Evolutionary conservation across 2,113 vertebrate species (phyloP).

Genomic region (Dolichotis patagonum): DNA sequence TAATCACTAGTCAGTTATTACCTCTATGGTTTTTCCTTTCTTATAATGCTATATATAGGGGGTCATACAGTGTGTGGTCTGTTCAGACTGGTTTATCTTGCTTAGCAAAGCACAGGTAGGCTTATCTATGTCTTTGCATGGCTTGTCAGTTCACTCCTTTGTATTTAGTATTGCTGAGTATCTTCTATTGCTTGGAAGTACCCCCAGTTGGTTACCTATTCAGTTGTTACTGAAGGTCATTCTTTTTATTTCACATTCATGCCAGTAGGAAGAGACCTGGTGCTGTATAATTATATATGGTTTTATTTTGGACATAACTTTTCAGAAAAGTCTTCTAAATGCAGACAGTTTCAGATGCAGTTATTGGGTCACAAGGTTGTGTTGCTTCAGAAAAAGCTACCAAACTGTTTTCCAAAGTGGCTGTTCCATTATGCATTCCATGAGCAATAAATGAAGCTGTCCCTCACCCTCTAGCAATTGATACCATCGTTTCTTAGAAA

Average conservation of each 20-base stretch:
- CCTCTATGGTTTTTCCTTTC: background rate
- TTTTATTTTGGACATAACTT: background rate
- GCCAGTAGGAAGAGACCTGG: background rate
- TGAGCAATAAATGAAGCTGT: background rate
- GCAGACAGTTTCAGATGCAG: background rate
- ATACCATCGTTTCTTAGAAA: background rate
- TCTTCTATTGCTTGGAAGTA: background rate
- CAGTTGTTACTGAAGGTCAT: background rate
- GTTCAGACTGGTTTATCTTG: background rate
- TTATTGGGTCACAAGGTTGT: background rate
- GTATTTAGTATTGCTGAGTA: background rate
- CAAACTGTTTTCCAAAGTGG: background rate
- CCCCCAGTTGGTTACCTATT: background rate
- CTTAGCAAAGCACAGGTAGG: background rate
- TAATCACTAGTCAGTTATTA: background rate
- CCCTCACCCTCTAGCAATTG: background rate
- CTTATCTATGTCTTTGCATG: background rate
- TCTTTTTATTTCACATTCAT: background rate
- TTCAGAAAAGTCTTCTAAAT: background rate
- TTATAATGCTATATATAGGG: background rate
- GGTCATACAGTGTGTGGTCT: background rate
- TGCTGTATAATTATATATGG: background rate
- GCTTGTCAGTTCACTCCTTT: background rate
- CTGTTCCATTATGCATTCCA: background rate
- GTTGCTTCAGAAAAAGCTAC: background rate